phyloP scores from a whole-genome alignment of 2,888 invertebrate species.

The Chymomyza amoena region DNA sequence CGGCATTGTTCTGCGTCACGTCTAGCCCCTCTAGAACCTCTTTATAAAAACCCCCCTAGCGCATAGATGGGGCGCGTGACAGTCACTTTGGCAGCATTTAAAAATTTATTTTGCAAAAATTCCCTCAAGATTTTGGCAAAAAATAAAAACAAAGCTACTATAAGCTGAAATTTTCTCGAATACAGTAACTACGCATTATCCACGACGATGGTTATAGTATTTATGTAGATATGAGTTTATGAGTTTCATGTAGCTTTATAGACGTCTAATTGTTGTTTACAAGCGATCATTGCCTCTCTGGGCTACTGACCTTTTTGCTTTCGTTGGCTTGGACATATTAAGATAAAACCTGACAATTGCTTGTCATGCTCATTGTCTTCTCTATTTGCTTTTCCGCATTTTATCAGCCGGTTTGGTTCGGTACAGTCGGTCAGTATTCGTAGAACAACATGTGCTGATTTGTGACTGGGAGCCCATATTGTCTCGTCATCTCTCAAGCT shows the following conservation, averaged over 20 bases:
- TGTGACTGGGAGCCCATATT: not conserved
- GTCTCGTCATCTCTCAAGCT: not conserved
- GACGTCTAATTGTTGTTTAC: not conserved
- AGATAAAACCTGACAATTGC: conserved; percentile 25
- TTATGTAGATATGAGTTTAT: not conserved
- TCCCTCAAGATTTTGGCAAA: conserved; percentile 8
- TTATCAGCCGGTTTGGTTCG: not conserved
- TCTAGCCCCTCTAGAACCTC: conserved; percentile 1
- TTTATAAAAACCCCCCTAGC: conserved; percentile 1
- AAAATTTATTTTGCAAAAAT: not conserved
- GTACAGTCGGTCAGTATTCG: not conserved
- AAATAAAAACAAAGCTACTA: conserved; percentile 9
- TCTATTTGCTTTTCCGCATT: conserved; percentile 57
- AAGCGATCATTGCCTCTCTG: not conserved
- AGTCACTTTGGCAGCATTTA: conserved; percentile 10
- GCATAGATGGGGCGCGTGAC: conserved; percentile 62
- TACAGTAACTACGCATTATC: not conserved
- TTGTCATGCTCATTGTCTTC: conserved; percentile 9
- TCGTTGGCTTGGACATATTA: conserved; percentile 16
- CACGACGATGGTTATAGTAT: not conserved
- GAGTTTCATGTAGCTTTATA: not conserved
- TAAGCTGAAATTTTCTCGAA: not conserved
- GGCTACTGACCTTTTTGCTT: conserved; percentile 68
- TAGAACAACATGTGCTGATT: not conserved
- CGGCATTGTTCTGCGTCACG: conserved; percentile 5